Percentiles rank a stretch among this genome's conserved stretches.
phyloP scores from a whole-genome alignment of 2,797 vertebrate species.

The Eleutherodactylus coqui region DNA sequence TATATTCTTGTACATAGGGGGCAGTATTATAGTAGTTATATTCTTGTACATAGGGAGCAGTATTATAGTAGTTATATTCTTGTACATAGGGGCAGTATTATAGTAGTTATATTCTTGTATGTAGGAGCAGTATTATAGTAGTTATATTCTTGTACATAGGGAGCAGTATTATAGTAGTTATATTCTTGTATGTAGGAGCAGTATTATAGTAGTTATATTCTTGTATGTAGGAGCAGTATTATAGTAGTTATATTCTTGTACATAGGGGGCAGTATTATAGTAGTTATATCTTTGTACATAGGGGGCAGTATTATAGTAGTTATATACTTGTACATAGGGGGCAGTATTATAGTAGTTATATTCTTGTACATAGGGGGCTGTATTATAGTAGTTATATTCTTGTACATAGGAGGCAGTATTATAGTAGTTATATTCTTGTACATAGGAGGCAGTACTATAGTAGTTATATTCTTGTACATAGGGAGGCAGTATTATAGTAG shows the following conservation, averaged over 20 bases:
- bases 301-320: neutral
- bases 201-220: slow-evolving; percentile 11
- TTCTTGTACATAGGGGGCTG: too few relatives aligned
- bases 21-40: too few relatives aligned
- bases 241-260: slow-evolving; percentile 10
- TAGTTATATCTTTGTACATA: neutral
- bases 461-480: neutral
- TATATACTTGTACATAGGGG: too few relatives aligned
- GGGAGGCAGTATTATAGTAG: too few relatives aligned
- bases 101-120: too few relatives aligned
- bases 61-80: neutral
- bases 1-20: too few relatives aligned
- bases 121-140: neutral
- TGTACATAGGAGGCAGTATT: neutral
- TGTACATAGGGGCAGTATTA: neutral
- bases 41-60: neutral
- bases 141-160: neutral
- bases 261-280: neutral
- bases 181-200: neutral
- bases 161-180: slow-evolving; percentile 5
- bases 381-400: too few relatives aligned
- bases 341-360: too few relatives aligned
- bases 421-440: slow-evolving; percentile 4
- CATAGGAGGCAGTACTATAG: neutral
- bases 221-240: neutral